These are phyloP conservation scores for Phrynosoma platyrhinos DNA, from an alignment of 2,113 vertebrate species.

Conservation along the genomic window DNA sequence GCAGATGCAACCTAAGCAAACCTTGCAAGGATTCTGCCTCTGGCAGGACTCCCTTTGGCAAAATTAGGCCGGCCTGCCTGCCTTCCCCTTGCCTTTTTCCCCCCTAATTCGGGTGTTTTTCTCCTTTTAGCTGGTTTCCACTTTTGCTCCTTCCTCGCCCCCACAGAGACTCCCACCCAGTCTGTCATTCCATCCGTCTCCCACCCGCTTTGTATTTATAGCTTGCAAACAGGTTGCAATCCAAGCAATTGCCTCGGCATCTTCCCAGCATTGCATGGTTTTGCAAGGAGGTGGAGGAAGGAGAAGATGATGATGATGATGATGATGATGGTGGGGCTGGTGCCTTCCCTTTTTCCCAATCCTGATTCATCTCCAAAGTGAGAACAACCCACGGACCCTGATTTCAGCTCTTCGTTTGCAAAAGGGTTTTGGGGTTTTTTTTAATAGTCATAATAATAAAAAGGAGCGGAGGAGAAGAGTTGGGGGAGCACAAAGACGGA, in stretches of 20 bases:
- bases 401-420: background rate
- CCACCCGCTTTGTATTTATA: conserved; percentile 42
- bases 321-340: too few species aligned
- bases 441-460: too few species aligned
- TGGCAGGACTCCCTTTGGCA: too few species aligned
- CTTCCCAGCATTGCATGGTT: background rate
- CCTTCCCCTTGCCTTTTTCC: background rate
- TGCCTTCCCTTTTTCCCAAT: too few species aligned
- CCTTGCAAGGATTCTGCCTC: too few species aligned
- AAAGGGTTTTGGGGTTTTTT: background rate
- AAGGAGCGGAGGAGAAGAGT: background rate
- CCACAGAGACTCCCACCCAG: conserved; percentile 38
- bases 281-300: too few species aligned
- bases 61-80: background rate
- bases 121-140: conserved; percentile 28
- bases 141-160: conserved; percentile 29
- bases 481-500: background rate
- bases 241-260: background rate
- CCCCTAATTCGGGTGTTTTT: background rate
- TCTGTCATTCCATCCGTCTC: conserved; percentile 48
- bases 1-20: too few species aligned
- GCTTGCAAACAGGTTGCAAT: conserved; percentile 32
- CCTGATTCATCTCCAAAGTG: background rate
- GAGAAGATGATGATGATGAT: too few species aligned
- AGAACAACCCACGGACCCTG: background rate